Percentiles rank a stretch among this genome's conserved stretches.
These are phyloP conservation scores for Stigmatopora argus DNA, from an alignment of 2,113 vertebrate genomes.

Conservation along the genomic window DNA sequence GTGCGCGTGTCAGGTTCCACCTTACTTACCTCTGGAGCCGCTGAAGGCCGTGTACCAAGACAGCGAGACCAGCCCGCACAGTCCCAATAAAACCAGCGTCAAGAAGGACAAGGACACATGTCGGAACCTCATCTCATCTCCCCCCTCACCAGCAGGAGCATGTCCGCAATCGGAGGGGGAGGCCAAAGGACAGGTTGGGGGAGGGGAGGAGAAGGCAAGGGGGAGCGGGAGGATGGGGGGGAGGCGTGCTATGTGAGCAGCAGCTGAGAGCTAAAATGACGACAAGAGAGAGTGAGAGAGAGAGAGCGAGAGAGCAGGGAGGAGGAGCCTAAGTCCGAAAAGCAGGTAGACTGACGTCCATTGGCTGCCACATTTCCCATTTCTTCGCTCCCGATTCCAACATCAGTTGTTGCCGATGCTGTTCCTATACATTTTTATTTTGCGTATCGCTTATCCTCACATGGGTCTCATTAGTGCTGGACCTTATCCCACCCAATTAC, in stretches of 20 bases:
- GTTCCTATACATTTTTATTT: too few species aligned
- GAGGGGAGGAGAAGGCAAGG: not conserved
- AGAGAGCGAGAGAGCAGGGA: not conserved
- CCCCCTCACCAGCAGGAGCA: slow-evolving; percentile 61
- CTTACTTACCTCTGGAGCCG: slow-evolving; percentile 91
- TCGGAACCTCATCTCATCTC: slow-evolving; percentile 87
- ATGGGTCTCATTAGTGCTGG: too few species aligned
- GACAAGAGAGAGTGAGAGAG: not conserved
- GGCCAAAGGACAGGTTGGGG: not conserved
- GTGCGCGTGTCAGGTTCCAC: not conserved
- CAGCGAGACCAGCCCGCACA: slow-evolving; percentile 89
- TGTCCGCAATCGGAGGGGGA: slow-evolving; percentile 65
- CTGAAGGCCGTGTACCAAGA: slow-evolving; percentile 97
- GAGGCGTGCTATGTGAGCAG: not conserved
- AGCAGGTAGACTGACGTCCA: not conserved
- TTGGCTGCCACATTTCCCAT: not conserved
- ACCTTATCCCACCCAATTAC: too few species aligned
- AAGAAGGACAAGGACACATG: slow-evolving; percentile 94
- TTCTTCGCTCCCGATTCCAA: too few species aligned
- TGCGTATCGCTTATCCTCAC: too few species aligned
- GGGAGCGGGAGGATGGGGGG: too few species aligned
- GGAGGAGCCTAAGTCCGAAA: not conserved
- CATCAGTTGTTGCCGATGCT: too few species aligned
- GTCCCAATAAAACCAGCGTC: slow-evolving; percentile 88
- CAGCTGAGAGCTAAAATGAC: not conserved